Base-by-base conservation (phyloP, 2,888 invertebrate species). In the Eupithecia abbreviata region DNA sequence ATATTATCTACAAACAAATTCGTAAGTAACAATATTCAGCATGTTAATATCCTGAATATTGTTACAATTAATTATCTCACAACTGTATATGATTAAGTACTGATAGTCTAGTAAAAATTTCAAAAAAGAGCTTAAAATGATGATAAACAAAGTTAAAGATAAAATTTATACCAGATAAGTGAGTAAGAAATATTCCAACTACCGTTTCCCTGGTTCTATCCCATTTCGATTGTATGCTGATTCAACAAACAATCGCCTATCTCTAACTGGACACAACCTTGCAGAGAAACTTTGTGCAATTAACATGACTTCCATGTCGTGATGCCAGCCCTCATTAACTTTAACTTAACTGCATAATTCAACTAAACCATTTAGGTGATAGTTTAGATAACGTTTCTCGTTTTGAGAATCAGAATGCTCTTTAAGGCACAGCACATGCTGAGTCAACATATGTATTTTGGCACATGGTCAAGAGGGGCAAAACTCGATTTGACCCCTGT, bases 231-330 rank as follows among this genome's bases (percentile, higher is more conserved):
- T 4, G 51, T 18, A 18, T 18, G 58, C n/a, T 0, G 58, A 62
- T 30, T 62, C 30, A 6, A 42, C 6, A 15, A 66, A 66, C 1
- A 15, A 42, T 15, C 2, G 41, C 41, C 15, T 66, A 66, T 66
- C 42, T 42, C 4, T 45, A 42, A n/a, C 1, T 42, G 18, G 45
- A 18, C 45, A 45, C 45, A 45, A n/a, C 18, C 68, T n/a, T 42
- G 13, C 43, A 68, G 68, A 45, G 68, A 68, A 68, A 68, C 68
- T 68, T 66, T 30, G 42, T n/a, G 42, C 68, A 68, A 68, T 68
- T 68, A 68, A n/a, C 68, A 18, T 68, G 68, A 68, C 68, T 68
- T 68, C 42, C 68, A 68, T 45, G 68, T 68, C 68, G 45, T 45
- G 68, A 43, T 45, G 68, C n/a, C 41, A 66, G 15, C 42, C 13